Conservation (phyloP, 2,888 invertebrate genomes). For the Temnothorax unifasciatus region DNA sequence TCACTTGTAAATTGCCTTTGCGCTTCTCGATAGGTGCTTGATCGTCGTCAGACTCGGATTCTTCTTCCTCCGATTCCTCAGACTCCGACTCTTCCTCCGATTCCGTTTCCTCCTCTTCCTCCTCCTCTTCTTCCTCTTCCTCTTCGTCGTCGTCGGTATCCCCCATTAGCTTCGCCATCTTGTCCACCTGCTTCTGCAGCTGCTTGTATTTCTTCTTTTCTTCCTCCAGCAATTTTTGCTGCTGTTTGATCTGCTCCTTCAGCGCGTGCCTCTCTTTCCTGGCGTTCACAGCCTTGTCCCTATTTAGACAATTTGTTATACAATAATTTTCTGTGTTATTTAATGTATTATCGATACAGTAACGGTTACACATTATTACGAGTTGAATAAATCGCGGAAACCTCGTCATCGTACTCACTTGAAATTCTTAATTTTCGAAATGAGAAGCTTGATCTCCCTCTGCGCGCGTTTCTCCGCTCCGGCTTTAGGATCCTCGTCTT, state of each 20-base stretch:
- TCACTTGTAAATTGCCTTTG: conserved; percentile 82
- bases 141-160: conserved; percentile 92
- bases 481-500: conserved; percentile 89
- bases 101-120: conserved; percentile 86
- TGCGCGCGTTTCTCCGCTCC: conserved; percentile 88
- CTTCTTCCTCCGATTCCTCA: conserved; percentile 86
- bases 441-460: conserved; percentile 91
- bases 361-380: no score
- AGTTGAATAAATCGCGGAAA: not conserved
- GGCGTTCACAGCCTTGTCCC: conserved; percentile 91
- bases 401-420: conserved; percentile 79
- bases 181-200: conserved; percentile 95
- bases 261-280: conserved; percentile 93
- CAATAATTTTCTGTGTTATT: not conserved
- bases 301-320: conserved; percentile 74
- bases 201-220: conserved; percentile 94
- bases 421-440: conserved; percentile 86
- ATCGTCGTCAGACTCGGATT: conserved; percentile 90
- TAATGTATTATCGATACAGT: not conserved
- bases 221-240: conserved; percentile 92
- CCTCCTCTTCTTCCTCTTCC: conserved; percentile 89
- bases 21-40: conserved; percentile 87
- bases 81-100: conserved; percentile 87
- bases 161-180: conserved; percentile 96
- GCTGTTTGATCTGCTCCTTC: conserved; percentile 93